phyloP scores from a whole-genome alignment of 2,797 vertebrate genomes.

The Chiloscyllium punctatum region DNA sequence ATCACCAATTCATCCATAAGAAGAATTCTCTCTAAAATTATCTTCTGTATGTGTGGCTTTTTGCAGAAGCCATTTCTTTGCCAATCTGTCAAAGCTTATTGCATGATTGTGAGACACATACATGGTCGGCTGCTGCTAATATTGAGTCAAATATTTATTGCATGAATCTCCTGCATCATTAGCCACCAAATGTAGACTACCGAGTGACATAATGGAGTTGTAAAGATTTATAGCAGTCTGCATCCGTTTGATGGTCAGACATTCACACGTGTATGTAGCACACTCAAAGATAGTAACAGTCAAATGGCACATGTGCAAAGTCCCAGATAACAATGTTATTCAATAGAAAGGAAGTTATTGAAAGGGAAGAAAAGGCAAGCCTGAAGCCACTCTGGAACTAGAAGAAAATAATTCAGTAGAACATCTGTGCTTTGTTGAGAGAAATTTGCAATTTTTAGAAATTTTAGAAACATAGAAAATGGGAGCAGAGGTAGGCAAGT shows the following conservation, averaged over 20 bases:
- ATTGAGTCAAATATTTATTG: neutral
- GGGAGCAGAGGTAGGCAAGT: too few relatives aligned
- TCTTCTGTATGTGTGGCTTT: neutral
- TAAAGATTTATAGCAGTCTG: neutral
- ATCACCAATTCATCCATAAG: neutral
- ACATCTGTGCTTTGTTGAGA: neutral
- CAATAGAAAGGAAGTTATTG: neutral
- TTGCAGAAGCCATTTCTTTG: neutral
- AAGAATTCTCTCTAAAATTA: neutral
- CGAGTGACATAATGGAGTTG: neutral
- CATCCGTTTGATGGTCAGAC: neutral
- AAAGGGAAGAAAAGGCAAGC: neutral
- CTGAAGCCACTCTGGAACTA: neutral
- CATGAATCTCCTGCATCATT: neutral
- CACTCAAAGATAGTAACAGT: neutral
- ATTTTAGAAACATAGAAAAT: too few relatives aligned
- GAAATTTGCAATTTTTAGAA: neutral
- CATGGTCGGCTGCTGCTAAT: neutral
- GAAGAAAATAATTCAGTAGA: neutral
- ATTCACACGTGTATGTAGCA: neutral
- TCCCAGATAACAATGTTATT: neutral
- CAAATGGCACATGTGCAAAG: neutral
- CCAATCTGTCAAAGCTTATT: neutral
- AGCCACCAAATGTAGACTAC: neutral
- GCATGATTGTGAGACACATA: neutral